Evolutionary conservation across 1,140 invertebrate species (phyloP), one percentile per base, ranked within the genome.

Genomic region (Drosophila nannoptera): DNA sequence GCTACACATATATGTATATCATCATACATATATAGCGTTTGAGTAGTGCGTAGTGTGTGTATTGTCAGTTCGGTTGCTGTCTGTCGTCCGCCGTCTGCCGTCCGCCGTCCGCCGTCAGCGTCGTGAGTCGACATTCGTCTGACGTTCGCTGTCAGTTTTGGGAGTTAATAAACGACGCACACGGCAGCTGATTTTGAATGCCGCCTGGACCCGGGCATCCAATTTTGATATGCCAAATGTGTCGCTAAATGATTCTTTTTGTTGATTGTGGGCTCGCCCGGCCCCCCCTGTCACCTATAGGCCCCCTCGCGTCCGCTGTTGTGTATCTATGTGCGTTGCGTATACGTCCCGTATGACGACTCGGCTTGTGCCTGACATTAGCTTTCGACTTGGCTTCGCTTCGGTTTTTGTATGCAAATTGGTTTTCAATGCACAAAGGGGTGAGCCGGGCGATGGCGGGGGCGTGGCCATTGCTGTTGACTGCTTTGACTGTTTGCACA

Each of bases 211-310:
- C 29, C 40, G 54, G 31, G 40, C 12, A 67, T 22, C 62, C 58
- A 52, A 65, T 80, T 72, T 83, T 84, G 76, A 80, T 84, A 83
- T 83, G 80, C 80, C 76, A 78, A 83, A 84, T 84, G 80, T 84
- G 80, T 83, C 76, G 80, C 80, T 80, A 76, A 84, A 83, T 84
- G 73, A 71, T 84, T 76, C 78, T 78, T 75, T 78, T 84, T 75
- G 52, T 45, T 40, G 53, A 42, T 35, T 50, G 11, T 11, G 42
- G 38, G 31, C 12, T 36, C 8, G 8, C 14, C 7, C 36, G 6
- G 2, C 22, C 8, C 22, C 16, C 9, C 6, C 35, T 7, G 8
- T 11, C 43, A 4, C 6, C 22, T 12, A 11, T 12, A 16, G 1
- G 3, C 1, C 1, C 38, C 11, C n/a, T 12, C 5, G 12, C 16